phyloP scores from a whole-genome alignment of 2,797 vertebrate species.

The Coilia nasus region DNA sequence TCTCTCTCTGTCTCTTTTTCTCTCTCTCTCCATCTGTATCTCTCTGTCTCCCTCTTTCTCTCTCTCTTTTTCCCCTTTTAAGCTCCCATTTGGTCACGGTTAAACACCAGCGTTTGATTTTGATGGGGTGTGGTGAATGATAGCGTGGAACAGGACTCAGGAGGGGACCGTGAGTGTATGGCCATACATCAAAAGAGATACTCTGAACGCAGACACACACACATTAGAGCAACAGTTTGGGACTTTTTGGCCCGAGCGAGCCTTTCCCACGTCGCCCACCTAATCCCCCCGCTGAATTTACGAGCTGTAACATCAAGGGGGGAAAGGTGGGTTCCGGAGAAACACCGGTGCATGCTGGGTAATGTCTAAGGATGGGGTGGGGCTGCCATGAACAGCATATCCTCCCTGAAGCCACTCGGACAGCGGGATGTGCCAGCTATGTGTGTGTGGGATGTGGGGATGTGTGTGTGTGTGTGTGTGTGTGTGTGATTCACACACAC shows the following conservation, averaged over 20 bases:
- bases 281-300: constrained; percentile 45
- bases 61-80: background rate
- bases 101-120: background rate
- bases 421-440: background rate
- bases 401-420: background rate
- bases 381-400: background rate
- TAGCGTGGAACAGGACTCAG: background rate
- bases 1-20: background rate
- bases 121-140: background rate
- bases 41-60: background rate
- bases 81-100: constrained; percentile 8
- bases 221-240: background rate
- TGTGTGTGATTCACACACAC: too few relatives aligned
- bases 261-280: constrained; percentile 23
- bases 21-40: background rate
- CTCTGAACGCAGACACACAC: background rate
- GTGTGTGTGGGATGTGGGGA: too few relatives aligned
- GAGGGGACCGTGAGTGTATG: background rate
- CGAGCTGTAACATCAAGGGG: constrained; percentile 36
- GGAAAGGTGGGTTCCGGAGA: constrained; percentile 29
- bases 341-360: background rate
- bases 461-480: too few relatives aligned
- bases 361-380: background rate
- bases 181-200: constrained; percentile 6
- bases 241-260: constrained; percentile 3